Evolutionary conservation across 2,888 invertebrate species (phyloP).

Genomic region (Epinotia brunnichana): DNA sequence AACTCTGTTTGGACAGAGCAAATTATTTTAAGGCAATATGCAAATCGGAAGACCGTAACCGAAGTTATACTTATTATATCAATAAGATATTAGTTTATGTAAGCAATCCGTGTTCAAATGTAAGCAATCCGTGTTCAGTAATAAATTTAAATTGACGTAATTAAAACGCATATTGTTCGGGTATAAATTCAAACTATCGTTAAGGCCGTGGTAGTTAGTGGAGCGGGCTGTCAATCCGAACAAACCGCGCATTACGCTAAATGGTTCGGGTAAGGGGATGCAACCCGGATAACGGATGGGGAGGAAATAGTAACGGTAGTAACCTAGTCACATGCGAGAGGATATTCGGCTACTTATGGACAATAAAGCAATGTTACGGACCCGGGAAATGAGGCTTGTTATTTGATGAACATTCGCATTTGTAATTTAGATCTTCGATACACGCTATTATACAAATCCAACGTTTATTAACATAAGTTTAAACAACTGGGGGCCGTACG

Average conservation of each 20-base stretch:
- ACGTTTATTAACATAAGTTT: conserved; percentile 43
- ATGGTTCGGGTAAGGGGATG: conserved; percentile 78
- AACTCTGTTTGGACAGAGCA: conserved; percentile 61
- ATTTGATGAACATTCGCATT: conserved; percentile 60
- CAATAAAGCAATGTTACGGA: conserved; percentile 77
- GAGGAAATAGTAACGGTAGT: conserved; percentile 75
- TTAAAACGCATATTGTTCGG: conserved; percentile 66
- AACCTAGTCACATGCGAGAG: conserved; percentile 58
- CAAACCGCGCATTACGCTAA: conserved; percentile 81
- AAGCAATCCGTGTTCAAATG: conserved; percentile 3
- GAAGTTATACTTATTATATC: conserved; percentile 17
- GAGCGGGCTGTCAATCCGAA: conserved; percentile 74
- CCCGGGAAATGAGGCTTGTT: conserved; percentile 72
- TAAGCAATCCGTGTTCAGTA: conserved; percentile 34
- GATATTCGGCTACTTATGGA: conserved; percentile 70
- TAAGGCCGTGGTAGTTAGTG: conserved; percentile 59
- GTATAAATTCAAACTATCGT: conserved; percentile 69
- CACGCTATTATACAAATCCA: conserved; percentile 40
- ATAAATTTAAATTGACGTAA: conserved; percentile 50
- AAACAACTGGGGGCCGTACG: conserved; percentile 58
- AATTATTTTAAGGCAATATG: conserved; percentile 69
- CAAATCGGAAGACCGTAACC: conserved; percentile 26
- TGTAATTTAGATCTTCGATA: conserved; percentile 43
- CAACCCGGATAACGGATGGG: conserved; percentile 57
- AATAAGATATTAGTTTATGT: conserved; percentile 12